These are phyloP conservation scores for Synanceia verrucosa DNA, from an alignment of 2,797 vertebrate species.

Conservation along the genomic window DNA sequence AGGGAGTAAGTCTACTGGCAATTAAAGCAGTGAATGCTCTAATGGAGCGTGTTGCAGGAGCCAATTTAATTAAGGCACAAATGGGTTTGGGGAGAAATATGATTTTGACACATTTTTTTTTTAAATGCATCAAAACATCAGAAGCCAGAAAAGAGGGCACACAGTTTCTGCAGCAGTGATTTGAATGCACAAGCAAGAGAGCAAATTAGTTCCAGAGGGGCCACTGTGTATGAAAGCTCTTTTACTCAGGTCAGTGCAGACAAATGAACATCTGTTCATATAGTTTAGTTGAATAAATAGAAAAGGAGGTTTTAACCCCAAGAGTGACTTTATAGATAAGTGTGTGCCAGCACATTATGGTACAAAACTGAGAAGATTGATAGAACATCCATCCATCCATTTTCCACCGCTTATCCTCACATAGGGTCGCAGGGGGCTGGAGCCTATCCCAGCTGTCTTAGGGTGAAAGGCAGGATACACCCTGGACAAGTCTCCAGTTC, in stretches of 20 bases:
- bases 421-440: too few species aligned
- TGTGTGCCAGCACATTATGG: neutral
- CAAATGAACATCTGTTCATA: neutral
- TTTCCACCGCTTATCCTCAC: too few species aligned
- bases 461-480: too few species aligned
- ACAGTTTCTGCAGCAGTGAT: neutral
- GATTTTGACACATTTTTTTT: neutral
- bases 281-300: neutral
- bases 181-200: neutral
- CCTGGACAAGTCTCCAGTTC: too few species aligned
- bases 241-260: neutral
- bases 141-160: neutral
- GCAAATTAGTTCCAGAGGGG: neutral
- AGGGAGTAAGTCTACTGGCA: constrained; percentile 3
- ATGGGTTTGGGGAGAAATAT: neutral
- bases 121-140: neutral
- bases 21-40: constrained; percentile 27
- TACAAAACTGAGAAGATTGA: neutral
- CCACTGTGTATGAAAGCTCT: neutral
- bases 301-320: neutral
- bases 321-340: neutral
- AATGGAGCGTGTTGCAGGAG: neutral
- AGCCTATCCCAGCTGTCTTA: too few species aligned
- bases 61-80: constrained; percentile 7
- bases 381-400: too few species aligned